Percentiles rank a stretch among this genome's conserved stretches.
phyloP scores from a whole-genome alignment of 2,797 vertebrate species.

The Decapterus maruadsi region DNA sequence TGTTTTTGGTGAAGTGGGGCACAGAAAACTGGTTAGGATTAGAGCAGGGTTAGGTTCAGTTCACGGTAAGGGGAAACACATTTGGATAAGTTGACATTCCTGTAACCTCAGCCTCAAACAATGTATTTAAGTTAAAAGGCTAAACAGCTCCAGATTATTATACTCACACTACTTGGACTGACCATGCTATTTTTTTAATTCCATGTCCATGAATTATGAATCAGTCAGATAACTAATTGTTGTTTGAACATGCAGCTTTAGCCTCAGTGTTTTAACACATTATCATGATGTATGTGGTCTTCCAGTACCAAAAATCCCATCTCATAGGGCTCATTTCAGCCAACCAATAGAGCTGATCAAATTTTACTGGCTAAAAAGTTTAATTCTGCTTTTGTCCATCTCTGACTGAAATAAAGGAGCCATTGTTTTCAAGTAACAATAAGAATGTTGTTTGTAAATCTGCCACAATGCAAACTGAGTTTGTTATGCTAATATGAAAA shows the following conservation, averaged over 20 bases:
- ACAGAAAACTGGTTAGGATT: neutral
- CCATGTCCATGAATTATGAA: neutral
- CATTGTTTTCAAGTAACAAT: neutral
- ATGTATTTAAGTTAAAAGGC: neutral
- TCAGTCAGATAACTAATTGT: neutral
- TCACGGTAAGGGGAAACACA: neutral
- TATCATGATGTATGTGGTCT: neutral
- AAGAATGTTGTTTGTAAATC: neutral
- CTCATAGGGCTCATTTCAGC: neutral
- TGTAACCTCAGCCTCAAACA: neutral
- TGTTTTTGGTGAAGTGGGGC: neutral
- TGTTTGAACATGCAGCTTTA: neutral
- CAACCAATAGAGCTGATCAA: neutral
- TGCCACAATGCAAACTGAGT: neutral
- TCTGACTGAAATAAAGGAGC: neutral
- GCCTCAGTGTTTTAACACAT: neutral
- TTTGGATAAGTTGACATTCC: neutral
- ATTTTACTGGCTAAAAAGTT: neutral
- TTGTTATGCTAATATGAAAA: neutral
- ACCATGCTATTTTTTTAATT: neutral
- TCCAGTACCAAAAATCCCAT: neutral
- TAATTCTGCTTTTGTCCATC: neutral
- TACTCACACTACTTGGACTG: neutral
- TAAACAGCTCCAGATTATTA: neutral
- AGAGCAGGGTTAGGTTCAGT: neutral